Conservation (phyloP, 2,113 vertebrate species). For the Mirounga angustirostris region DNA sequence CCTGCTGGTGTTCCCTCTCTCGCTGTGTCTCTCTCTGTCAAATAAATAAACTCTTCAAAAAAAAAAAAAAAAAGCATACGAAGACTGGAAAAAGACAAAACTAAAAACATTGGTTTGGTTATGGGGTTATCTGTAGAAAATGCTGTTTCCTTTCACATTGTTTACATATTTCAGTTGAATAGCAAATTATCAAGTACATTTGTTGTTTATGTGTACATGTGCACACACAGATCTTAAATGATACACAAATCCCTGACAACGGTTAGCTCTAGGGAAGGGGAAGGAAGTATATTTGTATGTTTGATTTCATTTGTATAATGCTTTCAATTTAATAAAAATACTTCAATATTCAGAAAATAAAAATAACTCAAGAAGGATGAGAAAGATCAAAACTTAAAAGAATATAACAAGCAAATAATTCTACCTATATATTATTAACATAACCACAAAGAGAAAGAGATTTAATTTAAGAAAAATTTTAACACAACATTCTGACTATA, state of each 20-base stretch:
- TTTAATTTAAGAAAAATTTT: background rate
- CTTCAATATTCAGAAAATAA: slow-evolving; percentile 19
- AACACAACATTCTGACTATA: background rate
- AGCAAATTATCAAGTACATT: background rate
- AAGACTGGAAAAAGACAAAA: background rate
- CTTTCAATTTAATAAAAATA: slow-evolving; percentile 44
- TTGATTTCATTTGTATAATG: background rate
- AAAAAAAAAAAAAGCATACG: background rate
- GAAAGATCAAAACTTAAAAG: background rate
- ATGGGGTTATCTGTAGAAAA: background rate
- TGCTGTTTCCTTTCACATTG: background rate
- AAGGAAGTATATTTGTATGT: background rate
- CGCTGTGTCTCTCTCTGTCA: too few species aligned
- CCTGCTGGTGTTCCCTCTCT: too few species aligned
- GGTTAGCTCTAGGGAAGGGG: background rate
- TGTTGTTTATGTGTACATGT: background rate
- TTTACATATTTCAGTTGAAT: background rate
- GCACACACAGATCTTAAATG: background rate
- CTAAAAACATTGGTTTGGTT: background rate
- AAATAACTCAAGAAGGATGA: background rate
- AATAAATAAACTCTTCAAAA: too few species aligned
- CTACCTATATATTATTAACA: background rate
- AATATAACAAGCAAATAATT: background rate
- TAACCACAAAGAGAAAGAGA: background rate
- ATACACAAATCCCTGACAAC: background rate